Evolutionary conservation across 2,797 vertebrate species (phyloP).

Genomic region (Florisuga fusca): DNA sequence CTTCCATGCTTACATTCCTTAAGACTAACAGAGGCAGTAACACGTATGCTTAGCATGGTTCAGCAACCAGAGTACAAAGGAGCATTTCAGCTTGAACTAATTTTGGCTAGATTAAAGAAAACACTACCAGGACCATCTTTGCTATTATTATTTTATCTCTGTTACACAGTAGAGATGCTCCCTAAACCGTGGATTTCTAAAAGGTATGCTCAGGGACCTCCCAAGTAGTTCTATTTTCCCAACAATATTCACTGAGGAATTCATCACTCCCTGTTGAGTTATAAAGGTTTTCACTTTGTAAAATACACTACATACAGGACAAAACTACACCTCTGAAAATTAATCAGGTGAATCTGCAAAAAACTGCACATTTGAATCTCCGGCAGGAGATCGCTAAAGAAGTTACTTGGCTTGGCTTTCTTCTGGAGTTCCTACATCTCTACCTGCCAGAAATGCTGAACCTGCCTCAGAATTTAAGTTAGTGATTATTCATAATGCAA

Average conservation of each 20-base stretch:
- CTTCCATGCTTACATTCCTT: rapidly evolving
- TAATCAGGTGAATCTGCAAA: background rate
- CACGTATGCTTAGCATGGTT: rapidly evolving
- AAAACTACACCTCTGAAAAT: background rate
- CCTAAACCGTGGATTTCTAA: background rate
- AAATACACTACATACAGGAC: rapidly evolving
- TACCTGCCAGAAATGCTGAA: background rate
- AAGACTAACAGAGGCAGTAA: background rate
- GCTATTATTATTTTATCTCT: background rate
- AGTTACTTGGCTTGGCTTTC: background rate
- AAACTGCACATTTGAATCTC: background rate
- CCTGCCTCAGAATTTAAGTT: background rate
- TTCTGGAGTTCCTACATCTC: background rate
- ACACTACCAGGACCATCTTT: background rate
- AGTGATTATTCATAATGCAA: background rate
- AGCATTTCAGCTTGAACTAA: background rate
- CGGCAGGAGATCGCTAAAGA: background rate
- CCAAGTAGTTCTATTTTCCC: background rate
- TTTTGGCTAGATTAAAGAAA: background rate
- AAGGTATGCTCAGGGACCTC: background rate
- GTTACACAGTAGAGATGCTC: background rate
- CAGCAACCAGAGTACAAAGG: background rate
- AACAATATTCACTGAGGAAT: background rate
- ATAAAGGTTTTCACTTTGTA: background rate
- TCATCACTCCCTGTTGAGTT: background rate